These are phyloP conservation scores for Ormyrus thymus DNA, from an alignment of 2,888 invertebrate genomes.

Conservation along the genomic window DNA sequence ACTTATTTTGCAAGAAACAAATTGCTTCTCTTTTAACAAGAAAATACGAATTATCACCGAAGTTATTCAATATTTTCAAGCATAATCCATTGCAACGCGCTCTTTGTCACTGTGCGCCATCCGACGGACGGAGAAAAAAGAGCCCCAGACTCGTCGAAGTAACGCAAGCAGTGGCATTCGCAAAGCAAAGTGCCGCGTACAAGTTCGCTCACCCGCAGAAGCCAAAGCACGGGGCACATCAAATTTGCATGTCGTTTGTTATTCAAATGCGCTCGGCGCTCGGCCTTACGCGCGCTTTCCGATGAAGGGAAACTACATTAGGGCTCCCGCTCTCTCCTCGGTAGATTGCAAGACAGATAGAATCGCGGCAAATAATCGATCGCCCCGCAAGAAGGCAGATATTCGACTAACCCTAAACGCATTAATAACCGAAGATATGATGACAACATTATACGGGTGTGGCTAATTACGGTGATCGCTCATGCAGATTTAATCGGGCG, in stretches of 20 bases:
- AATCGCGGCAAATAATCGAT: constrained; percentile 54
- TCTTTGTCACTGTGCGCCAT: neutral
- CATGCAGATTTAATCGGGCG: constrained; percentile 59
- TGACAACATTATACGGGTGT: constrained; percentile 65
- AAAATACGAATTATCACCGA: too few relatives aligned
- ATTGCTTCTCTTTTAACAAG: too few relatives aligned
- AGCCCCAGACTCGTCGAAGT: neutral
- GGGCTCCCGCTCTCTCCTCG: neutral
- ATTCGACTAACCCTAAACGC: constrained; percentile 59
- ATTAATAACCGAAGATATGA: constrained; percentile 64
- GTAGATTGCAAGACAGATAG: neutral
- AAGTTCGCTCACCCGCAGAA: constrained; percentile 14
- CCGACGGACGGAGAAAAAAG: neutral
- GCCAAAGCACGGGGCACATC: constrained; percentile 21
- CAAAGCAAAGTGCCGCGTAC: constrained; percentile 36
- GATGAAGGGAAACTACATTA: constrained; percentile 27
- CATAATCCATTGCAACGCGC: neutral
- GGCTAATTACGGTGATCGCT: constrained; percentile 65
- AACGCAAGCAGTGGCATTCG: constrained; percentile 1
- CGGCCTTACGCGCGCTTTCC: constrained; percentile 1
- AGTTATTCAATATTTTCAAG: too few relatives aligned
- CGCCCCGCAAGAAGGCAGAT: constrained; percentile 15
- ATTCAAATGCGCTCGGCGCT: constrained; percentile 68
- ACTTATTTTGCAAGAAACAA: too few relatives aligned
- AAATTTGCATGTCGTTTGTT: constrained; percentile 73